Base-by-base conservation (phyloP, 1,140 invertebrate genomes). In the Calliopsis andreniformis region DNA sequence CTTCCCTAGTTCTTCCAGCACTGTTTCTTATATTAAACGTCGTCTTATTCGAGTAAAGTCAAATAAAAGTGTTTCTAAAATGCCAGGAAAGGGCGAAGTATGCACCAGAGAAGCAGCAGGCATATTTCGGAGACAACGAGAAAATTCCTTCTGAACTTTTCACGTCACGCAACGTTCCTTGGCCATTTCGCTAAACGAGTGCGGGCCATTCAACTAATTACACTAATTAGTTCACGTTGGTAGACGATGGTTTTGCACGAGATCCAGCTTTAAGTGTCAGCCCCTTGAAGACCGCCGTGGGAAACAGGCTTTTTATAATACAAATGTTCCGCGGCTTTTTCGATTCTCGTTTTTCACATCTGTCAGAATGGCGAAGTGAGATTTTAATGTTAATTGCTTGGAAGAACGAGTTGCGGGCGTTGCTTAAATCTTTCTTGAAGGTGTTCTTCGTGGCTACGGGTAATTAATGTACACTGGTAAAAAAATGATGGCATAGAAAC, bases 141-240 rank as follows among this genome's bases (percentile, higher is more conserved):
- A 1, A 18, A 30, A 5, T 47, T 45, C n/a, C 3, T 25, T 32
- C 18, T 20, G 32, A 47, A 43, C 61, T 47, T 49, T 32, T 7
- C 43, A 14, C 12, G 25, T 63, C 18, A 47, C 28, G 43, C n/a
- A 53, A 25, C 20, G 49, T 42, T 42, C 42, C 49, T 23, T 42
- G 20, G 49, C 20, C 32, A 49, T 25, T 67, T 28, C 64, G 32
- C 47, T 55, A 55, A 67, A 39, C 30, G 49, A 55, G 64, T 39
- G 39, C 12, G 20, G 32, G 47, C 59, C 47, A 28, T 53, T 64
- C 35, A 66, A 66, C 53, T 66, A 70, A 71, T 72, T 71, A 58
- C 55, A 35, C 68, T 69, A 85, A 71, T 43, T 83, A 58, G 53
- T 76, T 51, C 53, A 43, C 53, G 53, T 67, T 20, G 35, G 43